Percentiles rank a stretch among this genome's conserved stretches.
phyloP scores from a whole-genome alignment of 1,140 invertebrate species.

The Neelides sp. region DNA sequence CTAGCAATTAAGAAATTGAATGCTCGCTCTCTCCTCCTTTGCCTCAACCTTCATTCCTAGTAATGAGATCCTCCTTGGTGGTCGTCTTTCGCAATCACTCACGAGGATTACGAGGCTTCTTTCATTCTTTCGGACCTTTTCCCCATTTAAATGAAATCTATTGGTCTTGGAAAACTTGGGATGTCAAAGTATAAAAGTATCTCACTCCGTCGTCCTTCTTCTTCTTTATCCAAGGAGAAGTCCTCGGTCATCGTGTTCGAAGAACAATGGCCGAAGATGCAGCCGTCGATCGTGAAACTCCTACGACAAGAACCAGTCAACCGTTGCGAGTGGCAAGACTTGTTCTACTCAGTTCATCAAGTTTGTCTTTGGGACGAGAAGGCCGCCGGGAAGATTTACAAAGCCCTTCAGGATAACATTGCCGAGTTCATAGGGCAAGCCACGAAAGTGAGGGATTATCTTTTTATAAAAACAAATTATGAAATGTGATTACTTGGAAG shows the following conservation, averaged over 20 bases:
- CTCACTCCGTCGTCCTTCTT: too few relatives aligned
- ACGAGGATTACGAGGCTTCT: too few relatives aligned
- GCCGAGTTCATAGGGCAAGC: constrained; percentile 89
- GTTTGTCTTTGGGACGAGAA: constrained; percentile 95
- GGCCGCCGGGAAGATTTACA: constrained; percentile 71
- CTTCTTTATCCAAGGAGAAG: constrained; percentile 28
- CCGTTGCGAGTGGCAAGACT: constrained; percentile 90
- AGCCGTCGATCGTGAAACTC: constrained; percentile 80
- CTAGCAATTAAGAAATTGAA: too few relatives aligned
- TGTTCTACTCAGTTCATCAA: constrained; percentile 88
- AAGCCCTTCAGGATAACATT: constrained; percentile 82
- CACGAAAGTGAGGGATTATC: not conserved
- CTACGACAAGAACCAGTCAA: constrained; percentile 84
- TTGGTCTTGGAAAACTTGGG: too few relatives aligned
- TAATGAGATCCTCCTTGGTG: too few relatives aligned
- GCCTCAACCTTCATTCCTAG: too few relatives aligned
- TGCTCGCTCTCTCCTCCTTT: too few relatives aligned
- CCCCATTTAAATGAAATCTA: too few relatives aligned
- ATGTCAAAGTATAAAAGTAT: too few relatives aligned
- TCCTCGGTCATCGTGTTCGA: constrained; percentile 63
- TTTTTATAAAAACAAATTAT: constrained; percentile 1
- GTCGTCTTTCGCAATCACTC: too few relatives aligned
- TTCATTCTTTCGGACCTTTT: too few relatives aligned
- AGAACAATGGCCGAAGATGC: constrained; percentile 89
- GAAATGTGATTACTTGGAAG: not conserved